Percentiles rank a stretch among this genome's conserved stretches.
phyloP scores from a whole-genome alignment of 2,888 invertebrate species.

The Crossocerus cetratus region DNA sequence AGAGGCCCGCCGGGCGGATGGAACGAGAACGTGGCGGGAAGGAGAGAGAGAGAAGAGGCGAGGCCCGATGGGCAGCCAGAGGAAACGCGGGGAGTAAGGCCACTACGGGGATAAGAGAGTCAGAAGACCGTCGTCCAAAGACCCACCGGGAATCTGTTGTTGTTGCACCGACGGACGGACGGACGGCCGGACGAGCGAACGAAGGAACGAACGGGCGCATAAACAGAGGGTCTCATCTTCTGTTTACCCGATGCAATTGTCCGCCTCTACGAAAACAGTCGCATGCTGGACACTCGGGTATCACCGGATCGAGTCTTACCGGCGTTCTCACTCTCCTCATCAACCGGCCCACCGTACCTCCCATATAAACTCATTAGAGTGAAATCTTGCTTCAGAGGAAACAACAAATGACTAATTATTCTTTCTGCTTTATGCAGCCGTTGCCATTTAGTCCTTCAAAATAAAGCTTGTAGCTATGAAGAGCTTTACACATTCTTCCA shows the following conservation, averaged over 20 bases:
- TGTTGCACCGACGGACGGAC: conserved; percentile 72
- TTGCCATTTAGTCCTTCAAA: too few relatives aligned
- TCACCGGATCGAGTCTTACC: too few relatives aligned
- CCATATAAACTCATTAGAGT: too few relatives aligned
- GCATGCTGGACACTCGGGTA: background rate
- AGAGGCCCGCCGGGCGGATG: conserved; percentile 18
- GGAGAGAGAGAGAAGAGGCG: conserved; percentile 24
- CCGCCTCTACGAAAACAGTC: background rate
- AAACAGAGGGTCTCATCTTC: conserved; percentile 74
- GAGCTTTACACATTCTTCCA: too few relatives aligned
- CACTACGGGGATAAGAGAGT: conserved; percentile 66
- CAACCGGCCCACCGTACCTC: too few relatives aligned
- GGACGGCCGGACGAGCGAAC: conserved; percentile 48
- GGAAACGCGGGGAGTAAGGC: conserved; percentile 51
- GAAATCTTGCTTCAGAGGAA: too few relatives aligned
- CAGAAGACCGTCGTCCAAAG: conserved; percentile 72
- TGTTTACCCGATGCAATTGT: conserved; percentile 37
- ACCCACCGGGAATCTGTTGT: conserved; percentile 76
- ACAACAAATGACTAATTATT: too few relatives aligned
- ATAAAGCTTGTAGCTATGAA: too few relatives aligned
- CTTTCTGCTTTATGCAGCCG: too few relatives aligned
- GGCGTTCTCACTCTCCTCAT: too few relatives aligned
- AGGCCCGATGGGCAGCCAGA: conserved; percentile 19
- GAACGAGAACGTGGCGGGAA: background rate
- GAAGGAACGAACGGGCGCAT: conserved; percentile 61